Percentiles rank a stretch among this genome's conserved stretches.
Conservation (phyloP, 2,797 vertebrate species). For the Lagocephalus sceleratus region DNA sequence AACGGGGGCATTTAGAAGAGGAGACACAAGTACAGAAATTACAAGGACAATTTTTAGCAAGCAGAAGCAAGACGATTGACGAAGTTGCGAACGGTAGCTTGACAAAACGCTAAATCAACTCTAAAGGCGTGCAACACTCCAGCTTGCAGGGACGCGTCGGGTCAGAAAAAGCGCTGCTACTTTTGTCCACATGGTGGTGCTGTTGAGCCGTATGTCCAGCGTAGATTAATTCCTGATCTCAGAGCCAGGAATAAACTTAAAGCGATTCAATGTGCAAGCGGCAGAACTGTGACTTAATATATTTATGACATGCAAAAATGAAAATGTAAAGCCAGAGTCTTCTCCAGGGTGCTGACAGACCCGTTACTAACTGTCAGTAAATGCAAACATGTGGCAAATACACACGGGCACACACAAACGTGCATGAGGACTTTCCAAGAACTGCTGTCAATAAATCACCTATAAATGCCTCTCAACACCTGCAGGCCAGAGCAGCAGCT, state of each 20-base stretch:
- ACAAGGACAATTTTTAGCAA: neutral
- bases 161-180: neutral
- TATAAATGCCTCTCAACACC: conserved; percentile 50
- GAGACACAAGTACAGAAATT: conserved; percentile 2
- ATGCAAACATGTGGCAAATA: conserved; percentile 19
- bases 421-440: conserved; percentile 15
- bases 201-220: conserved; percentile 1
- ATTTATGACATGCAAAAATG: neutral
- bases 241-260: neutral
- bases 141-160: neutral
- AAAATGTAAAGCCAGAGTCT: neutral
- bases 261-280: too few species aligned
- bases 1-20: conserved; percentile 18
- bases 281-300: too few species aligned
- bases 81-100: neutral
- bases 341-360: conserved; percentile 18
- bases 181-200: conserved; percentile 54
- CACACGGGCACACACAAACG: neutral
- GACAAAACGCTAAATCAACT: neutral
- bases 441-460: conserved; percentile 45
- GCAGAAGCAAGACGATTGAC: neutral
- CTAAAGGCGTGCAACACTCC: conserved; percentile 9
- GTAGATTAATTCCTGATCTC: neutral
- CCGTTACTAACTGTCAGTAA: conserved; percentile 33
- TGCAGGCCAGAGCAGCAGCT: conserved; percentile 46